Conservation (phyloP, 2,113 vertebrate species). For the Bothrops jararaca region DNA sequence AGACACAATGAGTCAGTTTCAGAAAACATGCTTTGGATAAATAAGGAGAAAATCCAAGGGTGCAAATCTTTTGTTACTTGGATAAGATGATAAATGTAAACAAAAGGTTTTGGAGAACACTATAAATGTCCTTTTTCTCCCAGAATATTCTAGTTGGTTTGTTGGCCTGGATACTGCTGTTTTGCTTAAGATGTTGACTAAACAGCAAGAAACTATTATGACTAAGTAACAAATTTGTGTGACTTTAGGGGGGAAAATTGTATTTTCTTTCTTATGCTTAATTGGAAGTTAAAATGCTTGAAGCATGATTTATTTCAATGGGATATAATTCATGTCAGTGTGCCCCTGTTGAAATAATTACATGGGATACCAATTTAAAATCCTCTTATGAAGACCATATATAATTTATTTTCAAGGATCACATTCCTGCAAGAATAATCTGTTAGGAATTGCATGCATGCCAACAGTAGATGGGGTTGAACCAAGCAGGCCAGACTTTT, state of each 20-base stretch:
- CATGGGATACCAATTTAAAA: neutral
- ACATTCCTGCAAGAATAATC: neutral
- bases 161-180: neutral
- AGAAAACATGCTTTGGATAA: neutral
- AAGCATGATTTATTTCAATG: neutral
- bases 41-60: neutral
- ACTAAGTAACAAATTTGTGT: neutral
- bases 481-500: neutral
- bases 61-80: neutral
- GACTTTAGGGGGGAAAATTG: too few species aligned
- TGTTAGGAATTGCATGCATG: neutral
- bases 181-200: neutral
- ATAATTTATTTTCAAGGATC: neutral
- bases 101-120: neutral
- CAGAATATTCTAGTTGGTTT: neutral
- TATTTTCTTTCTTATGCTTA: neutral
- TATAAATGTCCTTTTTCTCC: neutral
- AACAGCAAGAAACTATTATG: neutral
- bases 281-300: neutral
- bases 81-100: neutral
- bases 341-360: neutral
- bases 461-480: neutral
- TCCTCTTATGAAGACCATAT: neutral
- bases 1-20: neutral
- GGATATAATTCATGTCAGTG: neutral